Base-by-base conservation (phyloP, 2,888 invertebrate genomes). In the Lingula anatina region DNA sequence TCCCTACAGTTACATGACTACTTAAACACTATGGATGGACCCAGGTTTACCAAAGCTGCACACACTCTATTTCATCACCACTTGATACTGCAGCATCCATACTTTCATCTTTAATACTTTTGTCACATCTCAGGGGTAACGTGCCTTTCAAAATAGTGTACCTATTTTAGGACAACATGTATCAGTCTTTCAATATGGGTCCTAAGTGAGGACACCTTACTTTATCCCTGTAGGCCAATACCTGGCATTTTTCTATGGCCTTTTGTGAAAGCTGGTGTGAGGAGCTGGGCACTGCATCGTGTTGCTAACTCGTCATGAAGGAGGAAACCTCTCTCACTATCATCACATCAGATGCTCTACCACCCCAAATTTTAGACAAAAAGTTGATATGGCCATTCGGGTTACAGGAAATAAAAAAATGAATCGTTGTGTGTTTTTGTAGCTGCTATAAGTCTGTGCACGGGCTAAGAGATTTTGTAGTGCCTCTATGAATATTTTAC, bases 131-230 rank as follows among this genome's bases (percentile, higher is more conserved):
- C 21, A 56, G 25, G 23, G 54, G 54, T n/a, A 59, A 26, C 7
- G 47, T 28, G 9, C 56, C 56, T 37, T 58, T 31, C 5, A 55
- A 21, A 39, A 60, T 60, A 15, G 39, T 49, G 36, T 44, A 58
- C 18, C 54, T 5, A 21, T 59, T 53, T 27, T 61, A n/a, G 59
- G 21, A 61, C 40, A 3, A 54, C 35, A 26, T 58, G 54, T 15
- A 58, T 61, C 1, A 57, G 54, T 20, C 58, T 12, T 42, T 57
- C 58, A 23, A 58, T 48, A 44, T 58, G 60, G 7, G 58, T 61
- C 24, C 57, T 36, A 3, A 57, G 51, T 27, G 37, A 40, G 3
- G 37, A 44, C 3, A 58, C 54, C 31, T 52, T 49, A 21, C 54
- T 18, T 3, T 55, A 54, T n/a, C 12, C 46, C 36, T 61, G 56